Conservation (phyloP, 2,888 invertebrate species). For the Aleiodes leptofemur region DNA sequence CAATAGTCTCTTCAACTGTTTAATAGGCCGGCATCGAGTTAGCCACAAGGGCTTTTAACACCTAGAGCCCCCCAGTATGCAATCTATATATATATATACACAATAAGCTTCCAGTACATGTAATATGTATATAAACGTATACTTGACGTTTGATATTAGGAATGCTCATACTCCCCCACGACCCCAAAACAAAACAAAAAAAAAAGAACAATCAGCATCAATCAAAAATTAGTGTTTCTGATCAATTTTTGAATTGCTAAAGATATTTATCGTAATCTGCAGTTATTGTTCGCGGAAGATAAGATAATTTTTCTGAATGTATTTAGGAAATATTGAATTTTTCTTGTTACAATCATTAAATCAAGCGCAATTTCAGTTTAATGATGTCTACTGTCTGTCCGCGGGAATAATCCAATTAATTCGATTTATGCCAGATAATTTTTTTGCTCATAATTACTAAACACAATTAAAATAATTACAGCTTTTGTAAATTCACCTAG, state of each 20-base stretch:
- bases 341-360: neutral
- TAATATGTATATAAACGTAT: neutral
- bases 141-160: conserved; percentile 2
- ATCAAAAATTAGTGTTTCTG: neutral
- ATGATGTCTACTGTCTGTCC: neutral
- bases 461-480: neutral
- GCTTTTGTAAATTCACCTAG: neutral
- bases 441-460: neutral
- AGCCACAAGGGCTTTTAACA: conserved; percentile 53
- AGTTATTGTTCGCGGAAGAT: neutral
- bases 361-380: neutral
- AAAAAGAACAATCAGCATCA: neutral
- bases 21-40: conserved; percentile 61
- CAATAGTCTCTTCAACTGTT: conserved; percentile 63
- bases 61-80: conserved; percentile 38
- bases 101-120: neutral
- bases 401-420: neutral
- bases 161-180: neutral
- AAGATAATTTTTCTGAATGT: conserved; percentile 5
- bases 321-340: neutral
- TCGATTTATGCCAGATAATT: neutral
- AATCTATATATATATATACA: neutral
- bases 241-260: neutral
- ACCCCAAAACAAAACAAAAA: neutral
- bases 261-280: neutral